A percentile compares a stretch with the other conserved stretches of the same genome.
Evolutionary conservation across 2,797 vertebrate species (phyloP).

Genomic region (Vireo griseus): DNA sequence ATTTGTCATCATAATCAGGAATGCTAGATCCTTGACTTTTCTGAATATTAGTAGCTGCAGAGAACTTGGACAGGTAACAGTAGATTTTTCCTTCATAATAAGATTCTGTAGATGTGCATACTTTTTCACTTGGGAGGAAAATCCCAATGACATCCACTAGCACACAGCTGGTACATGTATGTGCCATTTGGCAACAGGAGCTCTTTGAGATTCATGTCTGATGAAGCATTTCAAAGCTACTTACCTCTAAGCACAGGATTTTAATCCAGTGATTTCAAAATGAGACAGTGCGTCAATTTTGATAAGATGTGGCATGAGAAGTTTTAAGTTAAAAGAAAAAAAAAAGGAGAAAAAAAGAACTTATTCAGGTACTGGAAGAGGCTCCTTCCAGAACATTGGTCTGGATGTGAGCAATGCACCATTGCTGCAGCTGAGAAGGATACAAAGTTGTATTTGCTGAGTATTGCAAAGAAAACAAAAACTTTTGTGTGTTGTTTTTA

Average conservation of each 20-base stretch:
- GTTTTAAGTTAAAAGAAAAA: neutral
- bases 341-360: fast-evolving
- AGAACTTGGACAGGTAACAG: neutral
- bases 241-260: neutral
- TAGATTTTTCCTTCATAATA: neutral
- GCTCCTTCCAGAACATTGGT: fast-evolving
- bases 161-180: neutral
- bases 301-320: neutral
- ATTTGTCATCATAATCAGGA: neutral
- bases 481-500: neutral
- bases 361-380: neutral
- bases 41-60: neutral
- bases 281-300: neutral
- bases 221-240: neutral
- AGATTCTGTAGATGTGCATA: neutral
- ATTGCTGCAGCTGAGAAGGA: neutral
- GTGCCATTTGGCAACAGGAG: neutral
- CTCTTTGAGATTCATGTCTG: neutral
- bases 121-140: neutral
- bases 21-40: neutral
- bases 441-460: neutral
- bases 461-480: neutral
- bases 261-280: neutral
- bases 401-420: neutral
- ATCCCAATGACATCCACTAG: neutral